phyloP scores from a whole-genome alignment of 1,140 invertebrate species.

The Saccostrea cuccullata region DNA sequence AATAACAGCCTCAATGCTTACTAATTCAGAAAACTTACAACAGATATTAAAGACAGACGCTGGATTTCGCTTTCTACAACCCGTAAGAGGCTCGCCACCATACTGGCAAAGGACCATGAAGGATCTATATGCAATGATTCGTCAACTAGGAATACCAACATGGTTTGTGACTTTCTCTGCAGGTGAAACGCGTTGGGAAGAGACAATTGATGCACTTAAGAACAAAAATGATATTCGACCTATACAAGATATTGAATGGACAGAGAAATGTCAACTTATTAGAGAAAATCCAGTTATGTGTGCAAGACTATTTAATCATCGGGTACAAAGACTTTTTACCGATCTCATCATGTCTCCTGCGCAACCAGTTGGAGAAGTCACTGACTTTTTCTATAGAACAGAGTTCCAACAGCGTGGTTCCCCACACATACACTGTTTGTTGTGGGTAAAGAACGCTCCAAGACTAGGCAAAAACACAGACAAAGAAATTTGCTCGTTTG shows the following conservation, averaged over 20 bases:
- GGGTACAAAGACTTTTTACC: constrained; percentile 47
- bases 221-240: constrained; percentile 36
- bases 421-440: constrained; percentile 77
- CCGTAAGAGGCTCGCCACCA: constrained; percentile 55
- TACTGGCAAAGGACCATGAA: constrained; percentile 58
- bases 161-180: constrained; percentile 56
- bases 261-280: constrained; percentile 51
- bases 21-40: constrained; percentile 13
- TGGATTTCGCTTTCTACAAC: constrained; percentile 55
- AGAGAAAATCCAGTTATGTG: constrained; percentile 41
- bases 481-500: constrained; percentile 45
- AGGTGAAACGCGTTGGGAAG: constrained; percentile 53
- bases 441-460: constrained; percentile 76
- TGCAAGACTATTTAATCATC: constrained; percentile 47
- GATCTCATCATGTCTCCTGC: constrained; percentile 37
- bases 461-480: constrained; percentile 47
- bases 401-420: constrained; percentile 78
- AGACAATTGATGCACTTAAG: neutral
- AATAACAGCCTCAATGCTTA: constrained; percentile 37
- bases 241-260: constrained; percentile 52
- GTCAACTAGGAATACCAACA: constrained; percentile 58
- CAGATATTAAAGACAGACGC: constrained; percentile 50
- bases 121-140: constrained; percentile 61
- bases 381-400: constrained; percentile 69
- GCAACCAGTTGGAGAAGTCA: constrained; percentile 56